phyloP scores from a whole-genome alignment of 2,113 vertebrate species.

The Sarotherodon lohbergeri region DNA sequence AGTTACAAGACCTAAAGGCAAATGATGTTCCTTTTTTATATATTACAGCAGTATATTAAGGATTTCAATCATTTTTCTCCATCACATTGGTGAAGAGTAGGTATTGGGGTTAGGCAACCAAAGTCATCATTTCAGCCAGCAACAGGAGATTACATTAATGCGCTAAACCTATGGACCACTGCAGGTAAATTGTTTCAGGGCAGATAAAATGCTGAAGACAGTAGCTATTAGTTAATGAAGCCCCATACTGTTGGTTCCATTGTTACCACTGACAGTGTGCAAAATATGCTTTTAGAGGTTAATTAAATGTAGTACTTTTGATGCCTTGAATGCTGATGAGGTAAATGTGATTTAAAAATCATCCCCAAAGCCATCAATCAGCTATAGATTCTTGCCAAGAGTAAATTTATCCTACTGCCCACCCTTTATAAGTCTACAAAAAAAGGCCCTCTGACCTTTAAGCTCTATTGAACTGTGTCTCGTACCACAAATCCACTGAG shows the following conservation, averaged over 20 bases:
- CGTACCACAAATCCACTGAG: background rate
- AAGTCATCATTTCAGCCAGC: background rate
- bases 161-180: background rate
- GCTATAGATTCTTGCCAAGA: background rate
- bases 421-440: background rate
- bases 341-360: background rate
- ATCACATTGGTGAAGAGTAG: background rate
- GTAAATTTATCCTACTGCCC: background rate
- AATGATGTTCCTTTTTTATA: background rate
- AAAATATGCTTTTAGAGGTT: background rate
- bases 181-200: background rate
- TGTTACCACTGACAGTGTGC: background rate
- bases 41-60: background rate
- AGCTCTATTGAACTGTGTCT: background rate
- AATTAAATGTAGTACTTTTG: background rate
- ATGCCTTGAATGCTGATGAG: background rate
- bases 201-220: background rate
- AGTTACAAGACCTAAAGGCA: background rate
- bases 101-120: background rate
- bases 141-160: background rate
- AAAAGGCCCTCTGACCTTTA: background rate
- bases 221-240: background rate
- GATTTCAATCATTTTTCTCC: background rate
- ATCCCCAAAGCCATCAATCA: background rate
- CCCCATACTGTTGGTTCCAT: background rate